phyloP scores from a whole-genome alignment of 1,140 invertebrate genomes.

The Sarcophaga peregrina region DNA sequence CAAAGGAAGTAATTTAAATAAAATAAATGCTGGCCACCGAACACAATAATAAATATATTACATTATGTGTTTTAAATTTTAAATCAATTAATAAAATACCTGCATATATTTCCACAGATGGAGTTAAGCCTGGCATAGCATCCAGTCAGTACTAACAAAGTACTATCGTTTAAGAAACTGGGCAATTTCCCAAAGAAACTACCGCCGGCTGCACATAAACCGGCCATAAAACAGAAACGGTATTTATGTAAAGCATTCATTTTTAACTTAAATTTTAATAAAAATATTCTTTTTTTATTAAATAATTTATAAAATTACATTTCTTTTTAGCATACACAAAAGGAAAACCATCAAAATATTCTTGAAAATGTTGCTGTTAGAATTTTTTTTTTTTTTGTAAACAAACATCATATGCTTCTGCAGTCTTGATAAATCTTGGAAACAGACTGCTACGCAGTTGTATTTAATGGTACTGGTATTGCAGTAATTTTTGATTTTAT shows the following conservation, averaged over 20 bases:
- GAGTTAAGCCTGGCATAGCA: neutral
- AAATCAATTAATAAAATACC: neutral
- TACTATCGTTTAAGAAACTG: constrained; percentile 48
- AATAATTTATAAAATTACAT: too few relatives aligned
- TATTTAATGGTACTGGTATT: too few relatives aligned
- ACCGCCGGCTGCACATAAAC: constrained; percentile 58
- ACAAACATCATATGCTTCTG: too few relatives aligned
- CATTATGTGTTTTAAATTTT: neutral
- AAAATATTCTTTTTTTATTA: too few relatives aligned
- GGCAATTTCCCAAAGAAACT: constrained; percentile 62
- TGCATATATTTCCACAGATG: neutral
- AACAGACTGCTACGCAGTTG: too few relatives aligned
- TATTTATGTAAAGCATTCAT: constrained; percentile 41
- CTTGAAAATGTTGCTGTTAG: too few relatives aligned
- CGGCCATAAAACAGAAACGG: constrained; percentile 59
- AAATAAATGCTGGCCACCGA: constrained; percentile 45
- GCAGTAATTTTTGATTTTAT: too few relatives aligned
- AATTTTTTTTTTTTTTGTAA: too few relatives aligned
- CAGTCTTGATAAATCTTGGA: too few relatives aligned
- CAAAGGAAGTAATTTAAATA: constrained; percentile 57
- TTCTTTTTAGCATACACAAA: too few relatives aligned
- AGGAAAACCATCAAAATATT: too few relatives aligned
- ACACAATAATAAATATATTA: neutral
- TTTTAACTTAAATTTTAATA: neutral
- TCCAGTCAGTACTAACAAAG: neutral